Percentiles rank a stretch among this genome's conserved stretches.
Evolutionary conservation across 2,797 vertebrate genomes (phyloP).

Genomic region (Kryptopterus vitreolus): DNA sequence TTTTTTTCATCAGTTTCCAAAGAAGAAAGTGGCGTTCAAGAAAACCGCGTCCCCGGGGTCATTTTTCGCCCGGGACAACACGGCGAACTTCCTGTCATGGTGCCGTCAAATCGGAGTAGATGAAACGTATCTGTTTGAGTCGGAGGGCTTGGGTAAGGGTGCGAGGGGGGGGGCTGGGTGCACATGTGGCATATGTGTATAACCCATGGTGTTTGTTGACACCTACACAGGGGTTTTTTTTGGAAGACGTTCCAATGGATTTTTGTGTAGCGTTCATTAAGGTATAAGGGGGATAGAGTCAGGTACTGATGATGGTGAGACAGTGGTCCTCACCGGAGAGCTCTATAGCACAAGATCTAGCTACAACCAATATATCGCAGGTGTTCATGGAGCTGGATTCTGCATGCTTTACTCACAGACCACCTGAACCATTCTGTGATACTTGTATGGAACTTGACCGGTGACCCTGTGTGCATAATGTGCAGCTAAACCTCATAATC

Average conservation of each 20-base stretch:
- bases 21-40: conserved; percentile 87
- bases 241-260: no score
- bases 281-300: no score
- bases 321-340: no score
- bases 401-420: neutral
- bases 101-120: conserved; percentile 88
- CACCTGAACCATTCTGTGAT: no score
- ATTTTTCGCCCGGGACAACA: conserved; percentile 97
- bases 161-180: no score
- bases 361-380: no score
- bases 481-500: neutral
- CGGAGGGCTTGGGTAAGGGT: conserved; percentile 90
- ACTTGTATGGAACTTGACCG: neutral
- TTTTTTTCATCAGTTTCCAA: conserved; percentile 78
- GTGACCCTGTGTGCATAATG: neutral
- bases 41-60: conserved; percentile 89
- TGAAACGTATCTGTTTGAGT: conserved; percentile 94
- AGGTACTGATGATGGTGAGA: no score
- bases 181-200: neutral
- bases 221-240: no score
- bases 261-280: no score
- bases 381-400: neutral
- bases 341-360: no score
- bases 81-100: conserved; percentile 96
- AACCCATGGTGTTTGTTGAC: neutral